These are phyloP conservation scores for Diuraphis noxia DNA, from an alignment of 1,140 invertebrate genomes.

Conservation along the genomic window DNA sequence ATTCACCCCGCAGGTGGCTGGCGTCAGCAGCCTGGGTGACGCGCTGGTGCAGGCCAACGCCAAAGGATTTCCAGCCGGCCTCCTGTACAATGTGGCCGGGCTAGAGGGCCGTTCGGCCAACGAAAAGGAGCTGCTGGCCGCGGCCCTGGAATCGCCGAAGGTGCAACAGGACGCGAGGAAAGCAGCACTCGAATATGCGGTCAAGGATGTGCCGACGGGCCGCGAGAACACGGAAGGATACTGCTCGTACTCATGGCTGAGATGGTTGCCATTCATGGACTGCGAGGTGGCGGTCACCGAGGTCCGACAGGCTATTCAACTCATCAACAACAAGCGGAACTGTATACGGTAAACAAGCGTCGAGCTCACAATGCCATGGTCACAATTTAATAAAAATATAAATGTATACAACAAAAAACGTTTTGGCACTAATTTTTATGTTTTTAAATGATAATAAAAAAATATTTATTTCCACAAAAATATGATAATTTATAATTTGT, in stretches of 20 bases:
- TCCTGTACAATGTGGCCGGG: background rate
- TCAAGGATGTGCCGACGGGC: background rate
- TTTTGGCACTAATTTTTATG: background rate
- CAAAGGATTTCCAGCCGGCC: background rate
- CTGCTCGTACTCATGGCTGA: slow-evolving; percentile 48
- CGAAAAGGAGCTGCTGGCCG: background rate
- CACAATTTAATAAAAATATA: background rate
- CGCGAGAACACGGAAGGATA: slow-evolving; percentile 4
- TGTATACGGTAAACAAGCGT: background rate
- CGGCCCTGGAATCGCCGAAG: slow-evolving; percentile 2
- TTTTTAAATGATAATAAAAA: background rate
- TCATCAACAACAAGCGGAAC: slow-evolving; percentile 20
- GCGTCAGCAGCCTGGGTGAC: background rate
- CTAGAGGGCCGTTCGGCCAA: slow-evolving; percentile 7
- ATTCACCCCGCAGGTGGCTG: background rate
- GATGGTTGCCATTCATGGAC: slow-evolving; percentile 53
- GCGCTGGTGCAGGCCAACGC: slow-evolving; percentile 28
- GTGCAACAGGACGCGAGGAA: background rate
- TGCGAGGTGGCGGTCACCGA: background rate
- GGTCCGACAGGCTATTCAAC: background rate
- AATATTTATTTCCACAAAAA: background rate
- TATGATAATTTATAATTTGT: background rate
- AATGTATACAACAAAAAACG: background rate
- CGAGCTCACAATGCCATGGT: background rate
- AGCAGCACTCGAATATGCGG: slow-evolving; percentile 26